A percentile compares a stretch with the other conserved stretches of the same genome.
Conservation (phyloP, 2,113 vertebrate species). For the Semnornis frantzii region DNA sequence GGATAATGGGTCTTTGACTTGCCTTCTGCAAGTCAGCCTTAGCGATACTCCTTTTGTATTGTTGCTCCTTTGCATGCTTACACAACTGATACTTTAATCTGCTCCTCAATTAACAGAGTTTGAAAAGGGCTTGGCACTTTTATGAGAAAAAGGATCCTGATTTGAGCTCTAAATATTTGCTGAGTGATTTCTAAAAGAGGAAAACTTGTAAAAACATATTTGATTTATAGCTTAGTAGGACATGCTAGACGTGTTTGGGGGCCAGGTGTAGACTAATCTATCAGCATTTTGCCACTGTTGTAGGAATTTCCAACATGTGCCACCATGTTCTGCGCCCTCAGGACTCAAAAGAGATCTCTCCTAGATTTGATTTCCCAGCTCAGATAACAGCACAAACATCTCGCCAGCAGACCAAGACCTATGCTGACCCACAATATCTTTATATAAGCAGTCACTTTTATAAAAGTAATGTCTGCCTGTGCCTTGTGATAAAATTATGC, state of each 20-base stretch:
- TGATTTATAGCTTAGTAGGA: conserved; percentile 24
- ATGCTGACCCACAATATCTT: conserved; percentile 10
- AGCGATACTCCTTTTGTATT: background rate
- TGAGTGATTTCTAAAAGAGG: conserved; percentile 65
- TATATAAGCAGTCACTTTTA: conserved; percentile 20
- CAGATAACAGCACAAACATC: conserved; percentile 25
- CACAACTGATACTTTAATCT: conserved; percentile 21
- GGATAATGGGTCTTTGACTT: background rate
- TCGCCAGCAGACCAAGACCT: background rate
- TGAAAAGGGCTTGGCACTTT: background rate
- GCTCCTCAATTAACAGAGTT: background rate
- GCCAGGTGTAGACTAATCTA: conserved; percentile 57
- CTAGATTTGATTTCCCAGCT: conserved; percentile 49
- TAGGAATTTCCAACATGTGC: conserved; percentile 64
- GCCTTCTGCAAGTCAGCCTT: background rate
- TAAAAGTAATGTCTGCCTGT: background rate
- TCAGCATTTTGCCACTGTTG: conserved; percentile 23
- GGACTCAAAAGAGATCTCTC: conserved; percentile 2
- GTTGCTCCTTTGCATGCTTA: background rate
- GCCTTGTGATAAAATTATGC: background rate
- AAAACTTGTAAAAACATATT: conserved; percentile 45
- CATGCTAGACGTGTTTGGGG: background rate
- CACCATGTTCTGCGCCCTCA: conserved; percentile 1
- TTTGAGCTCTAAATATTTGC: conserved; percentile 7
- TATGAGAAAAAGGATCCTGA: conserved; percentile 7